Evolutionary conservation across 2,888 invertebrate genomes (phyloP).

Genomic region (Itoplectis maculator): DNA sequence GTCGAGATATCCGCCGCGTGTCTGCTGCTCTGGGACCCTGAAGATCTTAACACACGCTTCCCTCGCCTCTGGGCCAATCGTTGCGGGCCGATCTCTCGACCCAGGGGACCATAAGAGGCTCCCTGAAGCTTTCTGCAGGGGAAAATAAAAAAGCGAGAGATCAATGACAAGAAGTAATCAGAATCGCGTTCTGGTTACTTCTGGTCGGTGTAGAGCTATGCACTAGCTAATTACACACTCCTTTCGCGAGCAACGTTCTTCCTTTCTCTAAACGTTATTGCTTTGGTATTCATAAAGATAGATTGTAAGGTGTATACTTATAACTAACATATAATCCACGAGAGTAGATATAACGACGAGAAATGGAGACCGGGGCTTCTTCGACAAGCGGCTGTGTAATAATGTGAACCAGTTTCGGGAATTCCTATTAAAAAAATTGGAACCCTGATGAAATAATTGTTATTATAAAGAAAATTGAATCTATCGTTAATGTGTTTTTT

Average conservation of each 20-base stretch:
- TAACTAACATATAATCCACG: background rate
- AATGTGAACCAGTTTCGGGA: background rate
- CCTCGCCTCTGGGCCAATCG: conserved; percentile 23
- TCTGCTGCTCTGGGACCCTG: conserved; percentile 20
- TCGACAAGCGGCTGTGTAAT: background rate
- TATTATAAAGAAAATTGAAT: too few relatives aligned
- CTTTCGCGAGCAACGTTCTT: conserved; percentile 17
- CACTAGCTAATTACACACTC: conserved; percentile 23
- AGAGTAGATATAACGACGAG: background rate
- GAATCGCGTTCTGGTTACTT: conserved; percentile 9
- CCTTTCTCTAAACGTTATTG: background rate
- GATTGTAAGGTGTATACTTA: conserved; percentile 3
- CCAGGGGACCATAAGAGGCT: conserved; percentile 20
- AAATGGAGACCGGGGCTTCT: background rate
- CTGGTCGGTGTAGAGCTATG: background rate
- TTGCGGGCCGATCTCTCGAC: conserved; percentile 44
- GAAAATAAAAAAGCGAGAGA: background rate
- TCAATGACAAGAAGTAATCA: conserved; percentile 26
- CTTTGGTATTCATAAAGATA: background rate
- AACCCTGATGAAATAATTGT: too few relatives aligned
- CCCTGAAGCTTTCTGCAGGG: background rate
- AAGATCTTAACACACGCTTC: conserved; percentile 44
- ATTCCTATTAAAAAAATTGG: background rate
- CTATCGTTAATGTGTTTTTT: too few relatives aligned
- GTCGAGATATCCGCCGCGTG: conserved; percentile 41